Conservation (phyloP, 1,140 invertebrate genomes). For the Harpegnathos saltator region DNA sequence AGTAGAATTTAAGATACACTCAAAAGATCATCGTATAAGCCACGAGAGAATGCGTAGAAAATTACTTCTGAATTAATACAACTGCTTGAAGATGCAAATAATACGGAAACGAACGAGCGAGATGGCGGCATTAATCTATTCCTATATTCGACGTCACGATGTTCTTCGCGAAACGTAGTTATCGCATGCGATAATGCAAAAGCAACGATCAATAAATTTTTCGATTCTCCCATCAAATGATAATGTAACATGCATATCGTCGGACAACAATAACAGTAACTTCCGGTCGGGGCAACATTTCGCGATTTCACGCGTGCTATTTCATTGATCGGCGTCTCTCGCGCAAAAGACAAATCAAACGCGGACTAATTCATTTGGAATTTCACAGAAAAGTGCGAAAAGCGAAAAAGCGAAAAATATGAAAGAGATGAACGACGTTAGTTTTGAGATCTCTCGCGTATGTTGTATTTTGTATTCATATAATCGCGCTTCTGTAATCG, state of each 20-base stretch:
- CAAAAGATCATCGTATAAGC: too few species aligned
- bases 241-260: neutral
- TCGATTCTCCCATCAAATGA: neutral
- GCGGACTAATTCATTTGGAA: neutral
- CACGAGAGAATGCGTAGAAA: too few species aligned
- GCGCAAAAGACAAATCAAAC: too few species aligned
- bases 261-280: neutral
- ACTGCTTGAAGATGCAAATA: too few species aligned
- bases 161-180: neutral
- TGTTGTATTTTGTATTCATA: neutral
- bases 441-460: too few species aligned
- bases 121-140: too few species aligned
- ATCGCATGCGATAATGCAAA: neutral
- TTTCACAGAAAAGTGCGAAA: neutral
- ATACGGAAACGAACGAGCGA: too few species aligned
- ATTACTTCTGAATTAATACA: too few species aligned
- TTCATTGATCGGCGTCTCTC: neutral
- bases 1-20: too few species aligned
- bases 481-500: neutral
- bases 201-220: slow-evolving; percentile 5
- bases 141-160: too few species aligned
- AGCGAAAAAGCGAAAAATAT: neutral
- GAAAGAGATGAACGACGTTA: neutral
- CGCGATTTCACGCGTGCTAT: neutral
- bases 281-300: neutral